Percentiles rank a stretch among this genome's conserved stretches.
Evolutionary conservation across 2,113 vertebrate species (phyloP).

Genomic region (Hylia prasina): DNA sequence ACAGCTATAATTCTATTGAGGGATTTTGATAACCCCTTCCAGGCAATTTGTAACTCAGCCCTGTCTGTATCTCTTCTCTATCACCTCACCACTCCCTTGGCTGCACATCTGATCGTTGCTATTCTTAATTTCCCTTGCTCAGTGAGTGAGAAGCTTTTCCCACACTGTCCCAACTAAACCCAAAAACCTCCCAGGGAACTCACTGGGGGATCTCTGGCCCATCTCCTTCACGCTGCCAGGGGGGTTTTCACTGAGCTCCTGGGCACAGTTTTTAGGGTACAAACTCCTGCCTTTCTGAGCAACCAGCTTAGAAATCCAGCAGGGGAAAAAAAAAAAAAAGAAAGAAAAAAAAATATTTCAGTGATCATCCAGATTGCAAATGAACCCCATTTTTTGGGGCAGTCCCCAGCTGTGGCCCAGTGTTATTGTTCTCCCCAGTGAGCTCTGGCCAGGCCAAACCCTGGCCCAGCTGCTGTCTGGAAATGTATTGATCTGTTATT

Average conservation of each 20-base stretch:
- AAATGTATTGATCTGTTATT: neutral
- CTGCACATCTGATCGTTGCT: neutral
- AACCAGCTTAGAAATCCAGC: neutral
- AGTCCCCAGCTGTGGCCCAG: neutral
- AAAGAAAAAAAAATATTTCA: neutral
- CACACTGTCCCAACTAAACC: neutral
- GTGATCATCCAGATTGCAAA: neutral
- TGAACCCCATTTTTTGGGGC: neutral
- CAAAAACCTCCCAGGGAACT: neutral
- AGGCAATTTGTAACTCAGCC: neutral
- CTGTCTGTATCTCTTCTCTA: neutral
- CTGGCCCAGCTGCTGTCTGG: neutral
- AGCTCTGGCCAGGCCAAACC: neutral
- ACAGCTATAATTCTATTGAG: neutral
- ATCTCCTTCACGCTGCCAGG: neutral
- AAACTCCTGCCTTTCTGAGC: neutral
- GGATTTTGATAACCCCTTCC: slow-evolving; percentile 14
- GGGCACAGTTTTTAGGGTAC: neutral
- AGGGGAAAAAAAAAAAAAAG: neutral
- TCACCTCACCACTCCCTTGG: neutral
- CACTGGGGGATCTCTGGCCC: neutral
- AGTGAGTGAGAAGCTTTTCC: neutral
- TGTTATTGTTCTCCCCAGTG: neutral
- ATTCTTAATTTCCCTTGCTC: neutral
- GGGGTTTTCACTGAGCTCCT: neutral